Percentiles rank a stretch among this genome's conserved stretches.
Conservation (phyloP, 2,888 invertebrate genomes). For the Polymixis lichenea region DNA sequence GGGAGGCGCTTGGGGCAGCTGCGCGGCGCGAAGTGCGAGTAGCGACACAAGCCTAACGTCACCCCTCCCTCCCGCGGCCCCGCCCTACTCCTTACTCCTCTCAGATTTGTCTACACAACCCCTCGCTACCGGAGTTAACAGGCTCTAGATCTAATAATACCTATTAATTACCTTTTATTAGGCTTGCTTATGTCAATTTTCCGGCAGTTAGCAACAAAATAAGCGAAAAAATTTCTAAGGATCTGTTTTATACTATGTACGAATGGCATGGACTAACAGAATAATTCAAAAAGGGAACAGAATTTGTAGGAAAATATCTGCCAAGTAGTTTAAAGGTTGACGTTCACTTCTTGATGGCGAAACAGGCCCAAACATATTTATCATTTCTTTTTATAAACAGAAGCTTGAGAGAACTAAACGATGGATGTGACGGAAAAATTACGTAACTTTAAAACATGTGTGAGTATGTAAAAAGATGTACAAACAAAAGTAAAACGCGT, state of each 20-base stretch:
- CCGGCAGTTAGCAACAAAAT: neutral
- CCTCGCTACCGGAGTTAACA: constrained; percentile 76
- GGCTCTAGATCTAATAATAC: constrained; percentile 72
- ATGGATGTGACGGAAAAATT: constrained; percentile 48
- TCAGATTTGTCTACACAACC: constrained; percentile 81
- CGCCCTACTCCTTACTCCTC: constrained; percentile 75
- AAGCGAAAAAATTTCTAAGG: neutral
- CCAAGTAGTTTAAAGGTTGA: constrained; percentile 5
- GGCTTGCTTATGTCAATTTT: constrained; percentile 43
- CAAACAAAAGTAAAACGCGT: constrained; percentile 75
- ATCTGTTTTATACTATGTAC: neutral
- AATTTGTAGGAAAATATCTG: neutral
- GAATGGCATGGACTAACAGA: neutral
- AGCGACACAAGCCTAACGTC: constrained; percentile 78
- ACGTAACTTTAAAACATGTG: constrained; percentile 54
- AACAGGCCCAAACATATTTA: neutral
- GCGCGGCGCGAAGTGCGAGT: constrained; percentile 82
- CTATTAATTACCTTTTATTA: constrained; percentile 64
- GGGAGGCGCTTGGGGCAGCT: constrained; percentile 78
- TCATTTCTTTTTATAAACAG: constrained; percentile 12
- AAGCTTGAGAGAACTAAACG: constrained; percentile 19
- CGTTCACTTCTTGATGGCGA: neutral
- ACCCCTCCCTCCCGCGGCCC: constrained; percentile 76
- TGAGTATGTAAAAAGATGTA: constrained; percentile 67
- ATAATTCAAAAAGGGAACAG: neutral